These are phyloP conservation scores for Fragum sueziense DNA, from an alignment of 2,888 invertebrate genomes.

Conservation along the genomic window DNA sequence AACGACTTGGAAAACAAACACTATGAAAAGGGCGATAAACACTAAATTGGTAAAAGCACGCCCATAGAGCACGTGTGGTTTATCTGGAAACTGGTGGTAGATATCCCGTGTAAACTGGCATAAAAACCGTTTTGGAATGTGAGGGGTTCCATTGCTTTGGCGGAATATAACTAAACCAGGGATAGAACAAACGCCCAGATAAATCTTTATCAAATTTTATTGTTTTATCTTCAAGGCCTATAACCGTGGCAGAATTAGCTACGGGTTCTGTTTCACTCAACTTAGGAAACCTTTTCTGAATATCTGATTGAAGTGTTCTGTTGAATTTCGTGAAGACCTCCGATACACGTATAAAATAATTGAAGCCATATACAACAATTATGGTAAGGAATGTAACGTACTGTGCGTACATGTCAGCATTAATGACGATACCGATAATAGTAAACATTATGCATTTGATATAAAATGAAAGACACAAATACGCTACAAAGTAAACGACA, in stretches of 20 bases:
- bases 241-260: slow-evolving; percentile 29
- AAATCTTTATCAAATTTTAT: neutral
- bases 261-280: slow-evolving; percentile 4
- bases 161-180: slow-evolving; percentile 37
- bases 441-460: slow-evolving; percentile 42
- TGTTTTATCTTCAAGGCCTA: neutral
- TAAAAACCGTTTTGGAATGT: slow-evolving; percentile 37
- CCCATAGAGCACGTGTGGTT: slow-evolving; percentile 33
- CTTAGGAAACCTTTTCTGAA: slow-evolving; percentile 15
- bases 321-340: slow-evolving; percentile 19
- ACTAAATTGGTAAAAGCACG: slow-evolving; percentile 38
- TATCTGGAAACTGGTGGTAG: slow-evolving; percentile 36
- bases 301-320: slow-evolving; percentile 26
- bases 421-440: slow-evolving; percentile 40
- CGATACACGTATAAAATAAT: slow-evolving; percentile 33
- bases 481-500: neutral
- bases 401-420: slow-evolving; percentile 30
- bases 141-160: slow-evolving; percentile 33
- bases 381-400: slow-evolving; percentile 33
- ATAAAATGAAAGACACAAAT: slow-evolving; percentile 42
- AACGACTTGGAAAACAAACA: slow-evolving; percentile 46
- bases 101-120: slow-evolving; percentile 23
- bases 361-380: slow-evolving; percentile 35
- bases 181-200: slow-evolving; percentile 15
- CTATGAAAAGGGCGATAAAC: slow-evolving; percentile 27